Conservation (phyloP, 2,888 invertebrate species). For the Elgonia sp. region DNA sequence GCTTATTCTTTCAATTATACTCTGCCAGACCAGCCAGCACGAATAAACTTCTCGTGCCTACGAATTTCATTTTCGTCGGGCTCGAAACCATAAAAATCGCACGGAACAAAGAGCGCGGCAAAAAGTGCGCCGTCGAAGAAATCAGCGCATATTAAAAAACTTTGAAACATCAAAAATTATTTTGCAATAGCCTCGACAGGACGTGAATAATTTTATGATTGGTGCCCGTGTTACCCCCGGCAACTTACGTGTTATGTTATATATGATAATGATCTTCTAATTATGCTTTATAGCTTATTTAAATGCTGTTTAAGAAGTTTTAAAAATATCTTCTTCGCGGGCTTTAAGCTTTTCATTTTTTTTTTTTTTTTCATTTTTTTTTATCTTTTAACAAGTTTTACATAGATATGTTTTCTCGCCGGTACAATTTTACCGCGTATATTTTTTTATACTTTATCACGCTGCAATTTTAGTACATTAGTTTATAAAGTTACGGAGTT, state of each 20-base stretch:
- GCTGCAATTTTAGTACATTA: slow-evolving; percentile 61
- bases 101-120: slow-evolving; percentile 24
- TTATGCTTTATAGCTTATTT: slow-evolving; percentile 74
- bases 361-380: too few species aligned
- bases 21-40: slow-evolving; percentile 11
- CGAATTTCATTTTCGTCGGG: slow-evolving; percentile 57
- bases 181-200: slow-evolving; percentile 32
- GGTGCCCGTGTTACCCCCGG: slow-evolving; percentile 23
- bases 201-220: slow-evolving; percentile 68
- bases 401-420: slow-evolving; percentile 59
- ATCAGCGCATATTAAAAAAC: slow-evolving; percentile 67
- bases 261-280: slow-evolving; percentile 72
- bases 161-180: slow-evolving; percentile 57
- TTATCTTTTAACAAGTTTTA: slow-evolving; percentile 68
- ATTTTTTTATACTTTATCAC: slow-evolving; percentile 68
- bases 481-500: slow-evolving; percentile 65
- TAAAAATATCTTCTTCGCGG: slow-evolving; percentile 53
- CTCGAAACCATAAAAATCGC: slow-evolving; percentile 48
- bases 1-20: slow-evolving; percentile 70
- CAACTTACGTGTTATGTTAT: slow-evolving; percentile 61
- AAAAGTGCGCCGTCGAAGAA: slow-evolving; percentile 46
- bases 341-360: slow-evolving; percentile 43
- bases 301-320: slow-evolving; percentile 71
- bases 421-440: slow-evolving; percentile 49
- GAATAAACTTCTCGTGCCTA: slow-evolving; percentile 48